Evolutionary conservation across 2,113 vertebrate species (phyloP).

Genomic region (Gadus chalcogrammus): DNA sequence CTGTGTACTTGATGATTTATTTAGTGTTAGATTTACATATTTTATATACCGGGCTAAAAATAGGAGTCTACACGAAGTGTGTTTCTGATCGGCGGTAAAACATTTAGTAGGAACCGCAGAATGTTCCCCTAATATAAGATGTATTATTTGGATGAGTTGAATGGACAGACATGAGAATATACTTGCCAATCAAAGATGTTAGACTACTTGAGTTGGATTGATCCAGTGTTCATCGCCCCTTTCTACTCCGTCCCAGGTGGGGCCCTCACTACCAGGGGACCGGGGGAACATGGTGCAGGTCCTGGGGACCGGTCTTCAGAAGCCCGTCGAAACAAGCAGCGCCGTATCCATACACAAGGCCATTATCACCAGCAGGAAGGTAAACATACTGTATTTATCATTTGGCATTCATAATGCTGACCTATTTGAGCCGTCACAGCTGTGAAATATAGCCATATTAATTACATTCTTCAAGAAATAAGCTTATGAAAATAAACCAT

Average conservation of each 20-base stretch:
- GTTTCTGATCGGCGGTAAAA: slow-evolving; percentile 23
- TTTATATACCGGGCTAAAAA: slow-evolving; percentile 48
- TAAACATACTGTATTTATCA: background rate
- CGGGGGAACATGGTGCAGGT: slow-evolving; percentile 67
- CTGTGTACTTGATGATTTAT: slow-evolving; percentile 50
- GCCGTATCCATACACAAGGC: slow-evolving; percentile 56
- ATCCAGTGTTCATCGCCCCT: background rate
- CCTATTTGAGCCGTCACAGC: too few relatives aligned
- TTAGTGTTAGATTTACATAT: slow-evolving; percentile 39
- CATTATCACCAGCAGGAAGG: slow-evolving; percentile 64
- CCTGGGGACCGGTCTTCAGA: slow-evolving; percentile 59
- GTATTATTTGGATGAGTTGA: background rate
- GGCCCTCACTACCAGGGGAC: slow-evolving; percentile 60
- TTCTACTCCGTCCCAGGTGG: slow-evolving; percentile 40
- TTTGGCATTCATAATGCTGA: background rate
- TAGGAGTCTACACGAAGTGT: slow-evolving; percentile 10
- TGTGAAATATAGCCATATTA: too few relatives aligned
- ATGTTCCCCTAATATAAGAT: background rate
- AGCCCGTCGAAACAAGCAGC: slow-evolving; percentile 43
- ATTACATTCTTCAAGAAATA: too few relatives aligned
- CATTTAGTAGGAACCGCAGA: background rate
- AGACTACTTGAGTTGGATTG: background rate
- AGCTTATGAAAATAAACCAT: too few relatives aligned
- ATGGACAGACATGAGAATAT: background rate
- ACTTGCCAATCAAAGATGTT: background rate